Percentiles rank a stretch among this genome's conserved stretches.
Conservation (phyloP, 2,888 invertebrate species). For the Troglohyphantes excavatus region DNA sequence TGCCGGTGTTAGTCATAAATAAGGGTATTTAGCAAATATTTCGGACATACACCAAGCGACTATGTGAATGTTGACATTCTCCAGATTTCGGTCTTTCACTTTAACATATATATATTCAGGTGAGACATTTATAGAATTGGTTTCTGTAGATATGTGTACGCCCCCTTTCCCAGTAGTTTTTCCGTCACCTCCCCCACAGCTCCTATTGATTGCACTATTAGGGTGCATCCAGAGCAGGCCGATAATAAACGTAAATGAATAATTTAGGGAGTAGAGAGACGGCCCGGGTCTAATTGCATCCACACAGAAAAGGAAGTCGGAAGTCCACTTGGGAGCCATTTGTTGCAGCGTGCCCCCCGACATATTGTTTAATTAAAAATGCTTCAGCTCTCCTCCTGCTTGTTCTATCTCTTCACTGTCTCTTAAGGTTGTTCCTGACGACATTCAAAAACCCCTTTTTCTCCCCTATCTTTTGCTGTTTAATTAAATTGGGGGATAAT, state of each 20-base stretch:
- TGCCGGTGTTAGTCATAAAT: too few species aligned
- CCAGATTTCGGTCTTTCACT: too few species aligned
- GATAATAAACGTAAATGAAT: conserved; percentile 76
- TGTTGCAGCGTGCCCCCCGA: conserved; percentile 61
- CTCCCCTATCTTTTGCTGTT: not conserved
- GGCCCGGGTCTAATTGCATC: conserved; percentile 70
- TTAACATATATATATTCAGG: too few species aligned
- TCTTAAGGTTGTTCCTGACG: not conserved
- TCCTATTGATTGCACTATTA: conserved; percentile 75
- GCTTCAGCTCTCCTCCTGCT: not conserved
- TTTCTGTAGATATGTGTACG: not conserved
- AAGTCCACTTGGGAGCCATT: conserved; percentile 74
- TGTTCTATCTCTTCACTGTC: not conserved
- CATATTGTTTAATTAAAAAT: conserved; percentile 74
- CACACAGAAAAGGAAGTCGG: conserved; percentile 56
- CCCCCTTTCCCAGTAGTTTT: conserved; percentile 13
- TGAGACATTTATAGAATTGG: too few species aligned
- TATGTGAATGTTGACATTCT: too few species aligned
- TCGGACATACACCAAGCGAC: too few species aligned
- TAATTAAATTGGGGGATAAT: not conserved
- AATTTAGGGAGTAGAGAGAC: conserved; percentile 65
- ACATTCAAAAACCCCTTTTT: not conserved
- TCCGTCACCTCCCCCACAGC: not conserved
- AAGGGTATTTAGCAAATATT: too few species aligned
- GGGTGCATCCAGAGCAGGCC: conserved; percentile 25